phyloP scores from a whole-genome alignment of 2,888 invertebrate genomes.

The Dicranocentrus wangi region DNA sequence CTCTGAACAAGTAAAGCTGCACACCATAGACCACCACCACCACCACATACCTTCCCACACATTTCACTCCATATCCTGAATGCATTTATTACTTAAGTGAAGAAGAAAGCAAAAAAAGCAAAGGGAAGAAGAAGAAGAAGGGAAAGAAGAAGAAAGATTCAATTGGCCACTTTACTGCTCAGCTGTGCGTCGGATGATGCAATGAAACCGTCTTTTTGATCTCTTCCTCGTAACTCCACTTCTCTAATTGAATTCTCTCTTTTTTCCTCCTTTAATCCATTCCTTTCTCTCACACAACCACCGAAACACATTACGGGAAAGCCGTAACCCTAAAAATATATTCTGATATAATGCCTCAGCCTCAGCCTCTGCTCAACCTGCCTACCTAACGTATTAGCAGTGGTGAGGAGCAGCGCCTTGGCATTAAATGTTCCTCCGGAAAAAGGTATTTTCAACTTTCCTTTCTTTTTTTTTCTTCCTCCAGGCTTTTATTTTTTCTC shows the following conservation, averaged over 20 bases:
- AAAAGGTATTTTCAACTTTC: too few species aligned
- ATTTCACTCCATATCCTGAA: neutral
- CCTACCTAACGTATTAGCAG: too few species aligned
- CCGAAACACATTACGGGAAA: neutral
- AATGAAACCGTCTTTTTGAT: slow-evolving; percentile 72
- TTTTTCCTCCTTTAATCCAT: slow-evolving; percentile 57
- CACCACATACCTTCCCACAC: too few species aligned
- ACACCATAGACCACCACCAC: too few species aligned
- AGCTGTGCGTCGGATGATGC: slow-evolving; percentile 71
- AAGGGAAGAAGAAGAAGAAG: slow-evolving; percentile 13
- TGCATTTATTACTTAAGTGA: slow-evolving; percentile 46
- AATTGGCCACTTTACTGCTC: slow-evolving; percentile 72
- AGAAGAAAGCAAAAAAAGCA: slow-evolving; percentile 6
- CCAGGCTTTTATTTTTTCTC: slow-evolving; percentile 53
- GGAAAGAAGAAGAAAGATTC: slow-evolving; percentile 65
- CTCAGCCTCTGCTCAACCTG: too few species aligned
- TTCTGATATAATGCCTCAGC: neutral
- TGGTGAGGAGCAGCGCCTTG: too few species aligned
- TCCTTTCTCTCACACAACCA: slow-evolving; percentile 36
- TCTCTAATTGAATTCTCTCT: slow-evolving; percentile 72
- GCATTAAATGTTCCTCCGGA: too few species aligned
- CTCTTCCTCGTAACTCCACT: slow-evolving; percentile 72
- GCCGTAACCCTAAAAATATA: neutral
- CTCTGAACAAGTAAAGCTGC: too few species aligned
- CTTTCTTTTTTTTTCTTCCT: slow-evolving; percentile 37